Evolutionary conservation across 2,888 invertebrate genomes (phyloP), one percentile per base, ranked within the genome.

Genomic region (Philereme vetulata): DNA sequence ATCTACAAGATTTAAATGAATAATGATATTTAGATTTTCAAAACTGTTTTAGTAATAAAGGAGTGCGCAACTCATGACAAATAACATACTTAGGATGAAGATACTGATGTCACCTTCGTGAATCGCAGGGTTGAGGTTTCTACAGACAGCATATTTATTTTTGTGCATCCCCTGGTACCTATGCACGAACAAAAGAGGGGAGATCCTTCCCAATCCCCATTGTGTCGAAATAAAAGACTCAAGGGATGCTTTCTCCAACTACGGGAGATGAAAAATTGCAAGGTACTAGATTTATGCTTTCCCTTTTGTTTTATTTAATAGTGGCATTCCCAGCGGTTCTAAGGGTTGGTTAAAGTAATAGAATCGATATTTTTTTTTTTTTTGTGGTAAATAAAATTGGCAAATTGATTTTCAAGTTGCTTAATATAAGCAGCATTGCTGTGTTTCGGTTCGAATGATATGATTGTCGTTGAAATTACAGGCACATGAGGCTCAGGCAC

Each of bases 191-290:
- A 66, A 68, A 65, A 51, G 61, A 53, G 60, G 54, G 51, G 58
- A 35, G 35, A 48, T 36, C 32, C 35, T 35, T 56, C 38, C 46
- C 57, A 50, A 62, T 55, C 63, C 64, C 64, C 56, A 56, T 66
- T 66, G 66, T 60, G 56, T 65, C 48, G 56, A 60, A 68, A 66
- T 61, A 61, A 68, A 63, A 62, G 62, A 64, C 64, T 59, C 60
- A 21, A 49, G 51, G 55, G 51, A 50, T 53, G 58, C 36, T 50
- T 49, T 38, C 49, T 35, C 40, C 11, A 48, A 60, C 60, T 56
- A 38, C 53, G 57, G 58, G 58, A 60, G 62, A 64, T 65, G 65
- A 69, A 67, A 67, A 64, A 69, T 67, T 55, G 62, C 64, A 56
- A 51, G 42, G 59, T 56, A 61, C 65, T 67, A 65, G 65, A 67